phyloP scores from a whole-genome alignment of 2,113 vertebrate species.

The Sylvia atricapilla region DNA sequence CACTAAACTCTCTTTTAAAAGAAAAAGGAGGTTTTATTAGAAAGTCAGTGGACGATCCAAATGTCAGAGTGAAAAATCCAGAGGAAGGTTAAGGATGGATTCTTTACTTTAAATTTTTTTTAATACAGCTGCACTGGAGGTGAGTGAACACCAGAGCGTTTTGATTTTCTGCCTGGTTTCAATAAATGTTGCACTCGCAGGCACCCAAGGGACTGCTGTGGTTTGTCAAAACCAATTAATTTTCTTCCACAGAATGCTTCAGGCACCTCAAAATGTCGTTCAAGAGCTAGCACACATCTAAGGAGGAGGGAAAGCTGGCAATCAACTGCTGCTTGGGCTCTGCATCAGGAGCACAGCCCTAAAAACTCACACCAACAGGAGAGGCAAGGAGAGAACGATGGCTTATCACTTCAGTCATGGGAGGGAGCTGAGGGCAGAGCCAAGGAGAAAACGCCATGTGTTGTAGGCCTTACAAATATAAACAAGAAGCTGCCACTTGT shows the following conservation, averaged over 20 bases:
- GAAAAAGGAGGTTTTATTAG: neutral
- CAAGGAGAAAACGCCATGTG: neutral
- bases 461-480: neutral
- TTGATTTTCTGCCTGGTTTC: slow-evolving; percentile 59
- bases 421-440: neutral
- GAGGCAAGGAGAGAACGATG: neutral
- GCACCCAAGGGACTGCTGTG: slow-evolving; percentile 66
- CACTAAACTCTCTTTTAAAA: slow-evolving; percentile 14
- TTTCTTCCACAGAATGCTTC: slow-evolving; percentile 70
- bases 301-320: slow-evolving; percentile 35
- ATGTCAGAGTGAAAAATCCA: neutral
- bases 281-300: neutral
- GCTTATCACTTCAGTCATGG: neutral
- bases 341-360: neutral
- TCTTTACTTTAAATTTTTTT: neutral
- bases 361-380: neutral
- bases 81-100: neutral
- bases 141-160: slow-evolving; percentile 22
- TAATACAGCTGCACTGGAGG: slow-evolving; percentile 10
- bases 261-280: slow-evolving; percentile 62
- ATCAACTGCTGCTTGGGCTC: neutral
- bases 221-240: slow-evolving; percentile 80
- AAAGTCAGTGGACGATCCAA: neutral
- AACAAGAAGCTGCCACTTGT: neutral
- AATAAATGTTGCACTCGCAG: slow-evolving; percentile 58